Evolutionary conservation across 2,113 vertebrate genomes (phyloP).

Genomic region (Cynoglossus semilaevis): DNA sequence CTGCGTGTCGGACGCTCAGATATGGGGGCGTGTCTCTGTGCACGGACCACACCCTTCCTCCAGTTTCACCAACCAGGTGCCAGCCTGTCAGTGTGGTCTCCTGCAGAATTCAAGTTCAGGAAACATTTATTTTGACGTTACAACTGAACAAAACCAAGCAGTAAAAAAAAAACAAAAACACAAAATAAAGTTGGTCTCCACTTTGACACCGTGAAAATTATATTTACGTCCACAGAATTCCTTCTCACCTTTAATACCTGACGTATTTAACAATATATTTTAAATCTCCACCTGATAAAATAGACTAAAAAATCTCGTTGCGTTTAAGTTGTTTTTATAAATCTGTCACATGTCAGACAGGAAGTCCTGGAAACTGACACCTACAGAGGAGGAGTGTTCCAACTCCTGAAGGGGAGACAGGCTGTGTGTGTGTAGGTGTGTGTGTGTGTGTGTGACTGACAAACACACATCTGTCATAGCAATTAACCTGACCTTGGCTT

Average conservation of each 20-base stretch:
- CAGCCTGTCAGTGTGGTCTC: slow-evolving; percentile 62
- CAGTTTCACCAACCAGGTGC: slow-evolving; percentile 59
- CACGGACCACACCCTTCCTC: slow-evolving; percentile 59
- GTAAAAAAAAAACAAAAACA: too few relatives aligned
- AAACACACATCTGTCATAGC: slow-evolving; percentile 63
- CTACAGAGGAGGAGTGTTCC: slow-evolving; percentile 17
- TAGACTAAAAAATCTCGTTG: background rate
- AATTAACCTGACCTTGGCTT: slow-evolving; percentile 75
- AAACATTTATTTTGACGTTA: too few relatives aligned
- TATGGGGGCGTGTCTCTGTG: slow-evolving; percentile 58
- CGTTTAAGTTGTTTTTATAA: slow-evolving; percentile 20
- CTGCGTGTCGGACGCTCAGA: slow-evolving; percentile 56
- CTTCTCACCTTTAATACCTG: too few relatives aligned
- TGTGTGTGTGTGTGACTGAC: slow-evolving; percentile 23
- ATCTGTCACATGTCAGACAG: slow-evolving; percentile 32
- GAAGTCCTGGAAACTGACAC: slow-evolving; percentile 27
- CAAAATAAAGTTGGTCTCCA: too few relatives aligned
- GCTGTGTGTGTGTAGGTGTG: slow-evolving; percentile 5
- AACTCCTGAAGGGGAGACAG: slow-evolving; percentile 22
- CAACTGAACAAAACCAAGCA: too few relatives aligned
- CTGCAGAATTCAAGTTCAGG: slow-evolving; percentile 35
- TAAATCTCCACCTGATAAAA: too few relatives aligned
- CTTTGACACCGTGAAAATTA: too few relatives aligned
- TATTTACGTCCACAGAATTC: too few relatives aligned
- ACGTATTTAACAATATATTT: too few relatives aligned